Evolutionary conservation across 2,888 invertebrate genomes (phyloP).

Genomic region (Drosophila planitibia): DNA sequence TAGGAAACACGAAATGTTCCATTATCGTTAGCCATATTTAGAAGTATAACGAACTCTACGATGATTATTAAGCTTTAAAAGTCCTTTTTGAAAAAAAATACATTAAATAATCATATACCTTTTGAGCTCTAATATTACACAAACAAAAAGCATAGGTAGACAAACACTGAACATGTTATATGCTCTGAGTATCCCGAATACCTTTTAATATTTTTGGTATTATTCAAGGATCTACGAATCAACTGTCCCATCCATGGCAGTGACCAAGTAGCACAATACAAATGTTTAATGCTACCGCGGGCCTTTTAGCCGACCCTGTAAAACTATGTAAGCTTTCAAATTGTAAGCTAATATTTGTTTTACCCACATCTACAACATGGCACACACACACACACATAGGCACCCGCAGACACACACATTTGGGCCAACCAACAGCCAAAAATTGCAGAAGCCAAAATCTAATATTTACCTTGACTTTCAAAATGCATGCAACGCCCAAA

Average conservation of each 20-base stretch:
- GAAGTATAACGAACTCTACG: not conserved
- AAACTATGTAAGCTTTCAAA: conserved; percentile 70
- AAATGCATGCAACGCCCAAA: conserved; percentile 67
- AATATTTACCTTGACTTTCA: conserved; percentile 80
- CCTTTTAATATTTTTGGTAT: not conserved
- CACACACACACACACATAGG: conserved; percentile 17
- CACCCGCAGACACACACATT: conserved; percentile 13
- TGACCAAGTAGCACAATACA: conserved; percentile 54
- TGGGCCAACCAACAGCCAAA: conserved; percentile 62
- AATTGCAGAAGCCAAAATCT: conserved; percentile 75
- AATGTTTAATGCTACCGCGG: conserved; percentile 70
- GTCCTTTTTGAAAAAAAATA: not conserved
- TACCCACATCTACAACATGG: conserved; percentile 65
- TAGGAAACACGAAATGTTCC: not conserved
- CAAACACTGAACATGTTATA: not conserved
- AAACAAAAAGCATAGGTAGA: not conserved
- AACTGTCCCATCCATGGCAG: not conserved
- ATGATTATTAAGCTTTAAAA: not conserved
- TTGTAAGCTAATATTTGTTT: conserved; percentile 78
- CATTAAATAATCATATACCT: not conserved
- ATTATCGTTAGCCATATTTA: not conserved
- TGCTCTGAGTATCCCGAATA: not conserved
- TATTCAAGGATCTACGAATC: not conserved
- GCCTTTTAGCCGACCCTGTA: conserved; percentile 61
- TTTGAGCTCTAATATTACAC: not conserved